Percentiles rank a stretch among this genome's conserved stretches.
phyloP scores from a whole-genome alignment of 2,113 vertebrate species.

The Amazona vittata region DNA sequence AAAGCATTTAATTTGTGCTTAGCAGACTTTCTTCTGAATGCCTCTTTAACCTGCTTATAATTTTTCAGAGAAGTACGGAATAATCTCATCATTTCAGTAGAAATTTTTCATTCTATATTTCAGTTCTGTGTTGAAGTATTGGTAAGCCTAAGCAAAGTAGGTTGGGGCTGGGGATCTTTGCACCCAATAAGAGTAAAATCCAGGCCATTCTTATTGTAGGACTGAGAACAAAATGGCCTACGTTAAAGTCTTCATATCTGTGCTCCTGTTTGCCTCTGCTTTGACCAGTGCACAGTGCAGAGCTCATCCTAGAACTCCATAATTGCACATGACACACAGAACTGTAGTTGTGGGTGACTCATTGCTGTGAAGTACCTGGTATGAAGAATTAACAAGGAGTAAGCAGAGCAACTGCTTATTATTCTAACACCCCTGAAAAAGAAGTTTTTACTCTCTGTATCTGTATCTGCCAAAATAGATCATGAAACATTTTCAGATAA shows the following conservation, averaged over 20 bases:
- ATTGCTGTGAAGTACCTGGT: background rate
- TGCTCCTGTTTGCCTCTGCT: background rate
- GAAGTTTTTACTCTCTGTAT: background rate
- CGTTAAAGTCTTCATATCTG: background rate
- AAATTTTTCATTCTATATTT: background rate
- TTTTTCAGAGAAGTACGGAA: background rate
- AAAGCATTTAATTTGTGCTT: background rate
- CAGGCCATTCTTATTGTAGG: background rate
- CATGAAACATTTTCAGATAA: background rate
- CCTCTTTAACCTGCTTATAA: background rate
- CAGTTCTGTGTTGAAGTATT: background rate
- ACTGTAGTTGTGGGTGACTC: background rate
- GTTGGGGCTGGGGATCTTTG: background rate
- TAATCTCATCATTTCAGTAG: background rate
- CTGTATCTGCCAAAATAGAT: background rate
- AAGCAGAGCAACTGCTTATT: background rate
- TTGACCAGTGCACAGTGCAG: background rate
- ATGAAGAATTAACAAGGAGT: background rate
- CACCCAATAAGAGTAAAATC: background rate
- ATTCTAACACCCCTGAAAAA: background rate
- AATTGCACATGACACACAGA: background rate
- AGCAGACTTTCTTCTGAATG: background rate
- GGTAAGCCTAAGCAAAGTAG: background rate
- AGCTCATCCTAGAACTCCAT: background rate
- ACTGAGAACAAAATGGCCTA: background rate